Evolutionary conservation across 2,888 invertebrate genomes (phyloP).

Genomic region (Stenichneumon culpator): DNA sequence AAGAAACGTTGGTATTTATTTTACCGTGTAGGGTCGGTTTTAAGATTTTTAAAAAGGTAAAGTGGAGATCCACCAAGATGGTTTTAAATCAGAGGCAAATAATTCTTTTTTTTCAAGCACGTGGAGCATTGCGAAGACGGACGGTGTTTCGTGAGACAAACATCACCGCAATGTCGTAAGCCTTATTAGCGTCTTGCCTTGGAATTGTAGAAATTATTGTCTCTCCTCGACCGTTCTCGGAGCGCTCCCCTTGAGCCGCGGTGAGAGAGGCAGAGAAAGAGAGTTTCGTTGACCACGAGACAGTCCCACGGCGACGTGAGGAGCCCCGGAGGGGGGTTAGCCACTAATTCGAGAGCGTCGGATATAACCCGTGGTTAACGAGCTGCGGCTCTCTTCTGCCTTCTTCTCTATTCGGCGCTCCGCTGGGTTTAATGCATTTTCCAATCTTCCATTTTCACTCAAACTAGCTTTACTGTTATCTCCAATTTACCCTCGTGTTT

Average conservation of each 20-base stretch:
- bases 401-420: conserved; percentile 18
- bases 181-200: conserved; percentile 77
- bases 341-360: conserved; percentile 70
- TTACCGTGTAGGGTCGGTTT: not conserved
- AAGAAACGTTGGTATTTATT: no score
- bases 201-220: conserved; percentile 81
- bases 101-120: not conserved
- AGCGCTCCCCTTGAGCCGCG: conserved; percentile 40
- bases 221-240: conserved; percentile 56
- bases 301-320: conserved; percentile 69
- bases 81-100: not conserved
- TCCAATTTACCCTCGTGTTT: not conserved
- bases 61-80: not conserved
- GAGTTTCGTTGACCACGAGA: conserved; percentile 70
- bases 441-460: not conserved
- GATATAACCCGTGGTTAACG: conserved; percentile 74
- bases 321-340: conserved; percentile 57
- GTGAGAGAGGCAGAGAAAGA: conserved; percentile 3
- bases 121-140: not conserved
- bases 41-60: not conserved
- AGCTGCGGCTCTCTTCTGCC: conserved; percentile 59
- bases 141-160: conserved; percentile 19
- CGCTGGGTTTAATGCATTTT: conserved; percentile 10
- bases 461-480: not conserved
- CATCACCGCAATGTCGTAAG: conserved; percentile 16